These are phyloP conservation scores for Platalea minor DNA, from an alignment of 2,797 vertebrate genomes.

Conservation along the genomic window DNA sequence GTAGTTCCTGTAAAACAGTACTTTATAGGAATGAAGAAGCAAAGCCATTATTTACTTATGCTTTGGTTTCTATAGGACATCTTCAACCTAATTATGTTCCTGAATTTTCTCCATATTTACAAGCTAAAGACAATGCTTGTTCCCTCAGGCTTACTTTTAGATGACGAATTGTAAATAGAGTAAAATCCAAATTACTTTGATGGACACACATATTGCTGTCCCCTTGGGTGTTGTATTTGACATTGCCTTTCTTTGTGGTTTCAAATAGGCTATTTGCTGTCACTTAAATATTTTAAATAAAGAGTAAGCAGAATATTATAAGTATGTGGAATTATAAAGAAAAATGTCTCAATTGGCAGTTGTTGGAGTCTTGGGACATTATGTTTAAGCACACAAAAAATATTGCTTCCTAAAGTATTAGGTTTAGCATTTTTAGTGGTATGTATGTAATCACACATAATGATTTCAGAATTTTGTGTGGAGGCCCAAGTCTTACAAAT, in stretches of 20 bases:
- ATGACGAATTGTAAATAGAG: slow-evolving; percentile 48
- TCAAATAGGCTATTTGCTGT: slow-evolving; percentile 46
- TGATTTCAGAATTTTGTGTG: background rate
- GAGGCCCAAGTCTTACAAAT: background rate
- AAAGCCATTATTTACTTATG: background rate
- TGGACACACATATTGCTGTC: slow-evolving; percentile 34
- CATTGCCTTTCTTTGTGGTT: slow-evolving; percentile 36
- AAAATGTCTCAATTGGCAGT: background rate
- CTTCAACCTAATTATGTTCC: slow-evolving; percentile 38
- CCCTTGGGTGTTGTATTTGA: slow-evolving; percentile 35
- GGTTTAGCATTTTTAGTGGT: background rate
- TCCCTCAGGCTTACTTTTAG: slow-evolving; percentile 46
- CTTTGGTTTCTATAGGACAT: background rate
- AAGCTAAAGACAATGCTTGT: background rate
- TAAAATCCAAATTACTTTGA: slow-evolving; percentile 37
- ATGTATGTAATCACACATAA: background rate
- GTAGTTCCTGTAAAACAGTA: background rate
- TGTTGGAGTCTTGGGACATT: background rate
- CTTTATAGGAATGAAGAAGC: background rate
- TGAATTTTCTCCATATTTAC: slow-evolving; percentile 24
- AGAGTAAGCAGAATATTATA: background rate
- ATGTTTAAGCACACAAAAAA: background rate
- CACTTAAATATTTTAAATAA: slow-evolving; percentile 33
- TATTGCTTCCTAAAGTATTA: background rate
- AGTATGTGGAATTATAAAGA: slow-evolving; percentile 4